Base-by-base conservation (phyloP, 37 sponge, comb jelly and placozoan genomes). In the Crambe crambe region DNA sequence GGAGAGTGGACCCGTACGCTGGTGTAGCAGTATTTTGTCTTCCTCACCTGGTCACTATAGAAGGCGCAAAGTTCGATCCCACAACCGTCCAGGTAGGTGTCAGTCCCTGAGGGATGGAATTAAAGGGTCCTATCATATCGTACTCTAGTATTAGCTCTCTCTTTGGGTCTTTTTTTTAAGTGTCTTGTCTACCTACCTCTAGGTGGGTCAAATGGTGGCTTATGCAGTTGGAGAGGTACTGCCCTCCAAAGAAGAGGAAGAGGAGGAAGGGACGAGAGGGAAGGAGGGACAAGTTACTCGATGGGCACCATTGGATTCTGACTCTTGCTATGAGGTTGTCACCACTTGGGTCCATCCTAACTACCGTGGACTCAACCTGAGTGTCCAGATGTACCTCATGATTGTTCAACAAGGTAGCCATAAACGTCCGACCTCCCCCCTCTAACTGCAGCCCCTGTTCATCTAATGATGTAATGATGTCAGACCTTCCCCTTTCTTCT, bases 211-310 rank as follows among this genome's bases (percentile, higher is more conserved):
- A 32, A 77, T 94, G 69, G 56, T 94, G 29, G 90, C 76, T 3
- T 94, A 94, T 83, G 90, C 94, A 44, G 84, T 90, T 10, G 94
- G 94, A 29, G 94, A 94, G 68, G 74, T 75, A 41, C 54, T 54
- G 12, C 1, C 18, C 20, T 35, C 74, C 1, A 31, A 25, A 22
- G 60, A 1, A 22, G 68, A 39, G 40, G 72, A 56, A 35, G 83
- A 59, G 0, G 71, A 76, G 54, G 76, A 68, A 35, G 68, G 20
- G 27, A 61, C 3, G 34, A 75, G 27, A 1, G 75, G 68, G 35
- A 56, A 65, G 21, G 40, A 6, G 22, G 42, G 43, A 37, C 40
- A 70, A 5, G 29, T 23, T 20, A 58, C 36, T 21, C 25, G 81
- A 6, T 41, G 82, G 82, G 8, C 22, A 3, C 73, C 35, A 3